Evolutionary conservation across 2,888 invertebrate species (phyloP), one percentile per base, ranked within the genome.

Genomic region (Pristionchus maxplancki): DNA sequence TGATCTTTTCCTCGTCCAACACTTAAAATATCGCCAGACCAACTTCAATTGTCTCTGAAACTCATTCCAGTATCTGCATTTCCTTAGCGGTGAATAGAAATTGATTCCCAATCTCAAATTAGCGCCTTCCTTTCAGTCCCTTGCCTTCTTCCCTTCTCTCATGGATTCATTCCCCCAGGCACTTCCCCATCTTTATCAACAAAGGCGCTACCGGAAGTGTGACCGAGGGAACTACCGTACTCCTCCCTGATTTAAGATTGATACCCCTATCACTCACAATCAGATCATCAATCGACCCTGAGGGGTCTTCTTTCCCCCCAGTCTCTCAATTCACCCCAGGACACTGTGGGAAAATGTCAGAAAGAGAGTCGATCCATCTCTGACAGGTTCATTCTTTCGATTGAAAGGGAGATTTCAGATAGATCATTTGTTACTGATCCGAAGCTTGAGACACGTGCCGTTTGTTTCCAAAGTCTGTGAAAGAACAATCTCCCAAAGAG

Each of bases 301-400:
- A 71, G 71, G 71, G 20, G 5, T 28, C 37, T 24, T 40, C 71
- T 28, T 24, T 71, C 20, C 37, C 71, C 71, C 20, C 71, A 37
- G 37, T 71, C 37, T 71, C 34, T 71, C 78, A 78, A 78, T 78
- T 78, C 78, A 78, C 78, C 78, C 78, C 78, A 44, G 78, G 78
- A 78, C 44, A 78, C 44, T 78, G 48, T 78, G 78, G 78, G 78
- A 78, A 78, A 78, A 44, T 78, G 78, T 78, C 78, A 78, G 78
- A 78, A 78, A 78, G 78, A 17, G n/a, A 78, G 3, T 78, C 78
- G 48, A 78, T 78, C 78, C 31, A 78, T 78, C 78, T 78, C 78
- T 78, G 78, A 78, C n/a, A 40, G 44, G 48, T 78, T 78, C 44
- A 78, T 48, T 78, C 78, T 78, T 78, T 78, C 44, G 28, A 4